These are phyloP conservation scores for Cheilosia variabilis DNA, from an alignment of 2,888 invertebrate genomes.

Conservation along the genomic window DNA sequence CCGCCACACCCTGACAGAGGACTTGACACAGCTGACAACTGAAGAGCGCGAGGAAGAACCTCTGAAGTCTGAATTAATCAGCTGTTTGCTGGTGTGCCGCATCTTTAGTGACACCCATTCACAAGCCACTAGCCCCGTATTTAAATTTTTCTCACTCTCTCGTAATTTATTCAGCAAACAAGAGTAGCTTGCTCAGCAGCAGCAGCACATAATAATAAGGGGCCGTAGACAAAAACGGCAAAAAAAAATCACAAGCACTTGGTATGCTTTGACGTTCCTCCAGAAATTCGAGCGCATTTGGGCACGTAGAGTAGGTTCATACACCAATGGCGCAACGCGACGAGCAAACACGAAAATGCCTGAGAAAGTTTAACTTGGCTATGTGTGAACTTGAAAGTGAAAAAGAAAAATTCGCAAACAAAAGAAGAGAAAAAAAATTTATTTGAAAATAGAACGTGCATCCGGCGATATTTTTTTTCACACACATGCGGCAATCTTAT, in stretches of 20 bases:
- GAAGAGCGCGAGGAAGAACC: slow-evolving; percentile 3
- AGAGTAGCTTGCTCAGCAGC: background rate
- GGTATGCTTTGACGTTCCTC: slow-evolving; percentile 8
- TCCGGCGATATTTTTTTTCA: slow-evolving; percentile 60
- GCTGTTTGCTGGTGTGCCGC: slow-evolving; percentile 21
- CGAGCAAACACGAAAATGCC: slow-evolving; percentile 27
- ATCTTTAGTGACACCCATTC: slow-evolving; percentile 30
- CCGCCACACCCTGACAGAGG: slow-evolving; percentile 14
- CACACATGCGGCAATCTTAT: slow-evolving; percentile 48
- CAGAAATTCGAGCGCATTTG: slow-evolving; percentile 55
- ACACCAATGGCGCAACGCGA: background rate
- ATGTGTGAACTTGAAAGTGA: slow-evolving; percentile 66
- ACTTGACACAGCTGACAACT: slow-evolving; percentile 39
- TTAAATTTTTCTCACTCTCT: slow-evolving; percentile 25
- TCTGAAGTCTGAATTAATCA: slow-evolving; percentile 42
- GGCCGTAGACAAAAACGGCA: slow-evolving; percentile 26
- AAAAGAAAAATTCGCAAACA: slow-evolving; percentile 52
- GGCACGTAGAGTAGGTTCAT: slow-evolving; percentile 45
- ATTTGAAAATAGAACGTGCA: slow-evolving; percentile 67
- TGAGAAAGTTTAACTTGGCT: slow-evolving; percentile 59
- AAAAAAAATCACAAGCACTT: slow-evolving; percentile 12
- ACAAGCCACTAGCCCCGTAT: slow-evolving; percentile 16
- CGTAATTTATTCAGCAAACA: slow-evolving; percentile 60
- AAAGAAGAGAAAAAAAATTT: slow-evolving; percentile 38
- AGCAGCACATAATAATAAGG: slow-evolving; percentile 4